A percentile compares a stretch with the other conserved stretches of the same genome.
Evolutionary conservation across 2,797 vertebrate species (phyloP).

Genomic region (Labroides dimidiatus): DNA sequence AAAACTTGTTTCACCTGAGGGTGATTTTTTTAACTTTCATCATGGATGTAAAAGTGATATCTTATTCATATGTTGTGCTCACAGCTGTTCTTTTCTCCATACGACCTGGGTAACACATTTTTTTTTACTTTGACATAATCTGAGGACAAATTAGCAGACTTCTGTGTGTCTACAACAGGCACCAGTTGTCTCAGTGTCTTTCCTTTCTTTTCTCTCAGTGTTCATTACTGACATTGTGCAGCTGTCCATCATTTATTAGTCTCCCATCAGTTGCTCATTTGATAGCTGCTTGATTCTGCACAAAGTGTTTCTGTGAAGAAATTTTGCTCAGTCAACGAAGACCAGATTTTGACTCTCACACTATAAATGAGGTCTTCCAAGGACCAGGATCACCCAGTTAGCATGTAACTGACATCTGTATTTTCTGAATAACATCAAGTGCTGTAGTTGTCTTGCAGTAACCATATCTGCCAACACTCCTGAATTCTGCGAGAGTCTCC

Average conservation of each 20-base stretch:
- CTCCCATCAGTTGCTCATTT: conserved; percentile 55
- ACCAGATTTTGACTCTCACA: conserved; percentile 19
- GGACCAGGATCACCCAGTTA: conserved; percentile 5
- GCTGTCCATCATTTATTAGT: conserved; percentile 66
- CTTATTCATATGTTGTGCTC: neutral
- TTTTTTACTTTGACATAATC: neutral
- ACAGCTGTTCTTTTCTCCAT: neutral
- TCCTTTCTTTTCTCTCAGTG: conserved; percentile 4
- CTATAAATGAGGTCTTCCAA: conserved; percentile 1
- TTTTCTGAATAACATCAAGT: conserved; percentile 2
- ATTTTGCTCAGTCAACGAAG: conserved; percentile 46
- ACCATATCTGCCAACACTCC: too few species aligned
- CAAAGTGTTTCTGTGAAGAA: conserved; percentile 30
- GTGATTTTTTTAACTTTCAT: conserved; percentile 9
- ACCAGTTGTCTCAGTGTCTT: neutral
- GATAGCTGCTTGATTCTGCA: conserved; percentile 47
- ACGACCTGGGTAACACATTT: too few species aligned
- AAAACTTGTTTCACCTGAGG: conserved; percentile 3
- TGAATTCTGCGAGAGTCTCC: too few species aligned
- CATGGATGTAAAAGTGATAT: neutral
- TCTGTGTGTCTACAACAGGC: neutral
- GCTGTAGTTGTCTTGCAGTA: too few species aligned
- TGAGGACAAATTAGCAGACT: neutral
- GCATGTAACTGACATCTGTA: neutral
- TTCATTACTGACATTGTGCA: conserved; percentile 53